Percentiles rank a stretch among this genome's conserved stretches.
These are phyloP conservation scores for Drosophila lini DNA, from an alignment of 1,140 invertebrate species.

Conservation along the genomic window DNA sequence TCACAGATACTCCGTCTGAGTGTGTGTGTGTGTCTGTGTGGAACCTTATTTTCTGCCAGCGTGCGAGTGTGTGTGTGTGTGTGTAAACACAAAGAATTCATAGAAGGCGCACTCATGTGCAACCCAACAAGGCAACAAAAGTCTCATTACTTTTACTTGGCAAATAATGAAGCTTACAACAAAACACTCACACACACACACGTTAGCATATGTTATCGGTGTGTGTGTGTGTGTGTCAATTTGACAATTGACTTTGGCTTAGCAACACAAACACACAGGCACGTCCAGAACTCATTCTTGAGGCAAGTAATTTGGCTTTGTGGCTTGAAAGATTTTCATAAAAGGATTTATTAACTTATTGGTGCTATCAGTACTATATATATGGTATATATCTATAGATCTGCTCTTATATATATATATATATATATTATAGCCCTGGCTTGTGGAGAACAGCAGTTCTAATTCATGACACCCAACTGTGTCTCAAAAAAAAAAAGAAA, in stretches of 20 bases:
- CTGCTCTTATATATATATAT: no score
- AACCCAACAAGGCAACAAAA: conserved; percentile 81
- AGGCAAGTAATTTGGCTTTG: conserved; percentile 32
- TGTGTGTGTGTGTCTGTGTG: conserved; percentile 15
- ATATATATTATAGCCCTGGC: no score
- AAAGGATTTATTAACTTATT: conserved; percentile 12
- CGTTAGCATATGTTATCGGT: conserved; percentile 13
- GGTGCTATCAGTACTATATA: neutral
- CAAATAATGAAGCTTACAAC: conserved; percentile 79
- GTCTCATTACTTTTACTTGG: conserved; percentile 83
- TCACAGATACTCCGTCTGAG: conserved; percentile 26
- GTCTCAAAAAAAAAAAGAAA: no score
- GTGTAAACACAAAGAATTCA: conserved; percentile 66
- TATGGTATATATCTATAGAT: neutral
- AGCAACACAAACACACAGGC: conserved; percentile 17
- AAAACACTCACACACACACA: conserved; percentile 17
- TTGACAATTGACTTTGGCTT: conserved; percentile 72
- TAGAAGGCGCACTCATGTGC: conserved; percentile 78
- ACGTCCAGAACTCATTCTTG: conserved; percentile 6
- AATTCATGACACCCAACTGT: neutral
- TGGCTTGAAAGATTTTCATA: conserved; percentile 1
- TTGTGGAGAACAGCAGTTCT: neutral
- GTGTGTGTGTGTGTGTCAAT: conserved; percentile 48
- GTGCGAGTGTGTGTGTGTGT: conserved; percentile 17
- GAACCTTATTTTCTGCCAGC: conserved; percentile 51